Evolutionary conservation across 2,797 vertebrate genomes (phyloP).

Genomic region (Epinephelus awoara): DNA sequence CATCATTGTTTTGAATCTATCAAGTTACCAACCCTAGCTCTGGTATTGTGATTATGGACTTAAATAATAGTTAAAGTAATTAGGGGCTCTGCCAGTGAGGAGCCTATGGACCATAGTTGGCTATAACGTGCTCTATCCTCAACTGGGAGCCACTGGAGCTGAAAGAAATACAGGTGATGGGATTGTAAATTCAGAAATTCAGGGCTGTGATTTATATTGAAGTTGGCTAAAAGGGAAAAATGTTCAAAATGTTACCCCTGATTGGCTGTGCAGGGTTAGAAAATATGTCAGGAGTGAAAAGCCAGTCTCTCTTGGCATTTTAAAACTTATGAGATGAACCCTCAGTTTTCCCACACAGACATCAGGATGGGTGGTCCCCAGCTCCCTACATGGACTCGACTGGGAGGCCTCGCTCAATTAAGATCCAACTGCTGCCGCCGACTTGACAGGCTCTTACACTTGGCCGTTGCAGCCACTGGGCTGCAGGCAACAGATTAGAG

Average conservation of each 20-base stretch:
- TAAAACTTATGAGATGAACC: slow-evolving; percentile 46
- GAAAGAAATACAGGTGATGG: slow-evolving; percentile 8
- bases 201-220: slow-evolving; percentile 1
- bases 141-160: too few relatives aligned
- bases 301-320: slow-evolving; percentile 46
- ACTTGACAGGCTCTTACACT: slow-evolving; percentile 65
- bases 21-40: too few relatives aligned
- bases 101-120: too few relatives aligned
- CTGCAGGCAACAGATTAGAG: slow-evolving; percentile 75
- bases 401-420: slow-evolving; percentile 68
- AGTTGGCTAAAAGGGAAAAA: slow-evolving; percentile 2
- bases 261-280: slow-evolving; percentile 12
- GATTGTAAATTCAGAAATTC: slow-evolving; percentile 21
- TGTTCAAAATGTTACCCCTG: neutral
- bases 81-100: too few relatives aligned
- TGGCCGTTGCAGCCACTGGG: slow-evolving; percentile 54
- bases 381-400: slow-evolving; percentile 44
- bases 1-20: too few relatives aligned
- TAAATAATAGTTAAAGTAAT: too few relatives aligned
- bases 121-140: too few relatives aligned
- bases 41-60: too few relatives aligned
- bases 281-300: slow-evolving; percentile 34
- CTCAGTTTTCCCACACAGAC: slow-evolving; percentile 34
- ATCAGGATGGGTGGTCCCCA: slow-evolving; percentile 60
- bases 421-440: slow-evolving; percentile 64